Percentiles rank a stretch among this genome's conserved stretches.
phyloP scores from a whole-genome alignment of 2,797 vertebrate species.

The Schizopygopsis malacanthus region DNA sequence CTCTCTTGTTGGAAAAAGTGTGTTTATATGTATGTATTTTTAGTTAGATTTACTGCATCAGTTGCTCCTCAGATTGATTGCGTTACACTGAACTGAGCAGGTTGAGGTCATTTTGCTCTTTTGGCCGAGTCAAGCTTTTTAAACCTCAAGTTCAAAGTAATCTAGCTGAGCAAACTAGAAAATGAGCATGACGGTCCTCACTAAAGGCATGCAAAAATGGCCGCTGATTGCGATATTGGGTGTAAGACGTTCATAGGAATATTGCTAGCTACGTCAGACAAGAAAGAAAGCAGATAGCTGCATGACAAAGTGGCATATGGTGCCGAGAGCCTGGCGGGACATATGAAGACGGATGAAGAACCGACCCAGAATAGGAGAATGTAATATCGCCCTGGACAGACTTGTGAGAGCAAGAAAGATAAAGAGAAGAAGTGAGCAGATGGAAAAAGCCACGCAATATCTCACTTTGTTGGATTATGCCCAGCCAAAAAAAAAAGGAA shows the following conservation, averaged over 20 bases:
- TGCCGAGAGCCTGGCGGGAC: constrained; percentile 70
- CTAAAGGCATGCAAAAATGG: constrained; percentile 39
- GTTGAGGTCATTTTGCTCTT: background rate
- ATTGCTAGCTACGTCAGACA: constrained; percentile 85
- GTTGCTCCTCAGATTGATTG: constrained; percentile 13
- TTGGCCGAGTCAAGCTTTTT: constrained; percentile 9
- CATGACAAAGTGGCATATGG: constrained; percentile 78
- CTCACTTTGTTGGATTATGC: constrained; percentile 70
- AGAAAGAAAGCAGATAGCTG: constrained; percentile 83
- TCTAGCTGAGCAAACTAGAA: background rate
- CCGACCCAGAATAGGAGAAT: constrained; percentile 77
- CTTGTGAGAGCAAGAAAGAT: constrained; percentile 46
- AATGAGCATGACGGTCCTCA: constrained; percentile 31
- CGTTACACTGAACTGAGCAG: background rate
- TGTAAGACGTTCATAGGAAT: constrained; percentile 80
- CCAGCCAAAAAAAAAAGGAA: constrained; percentile 63
- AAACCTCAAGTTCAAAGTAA: background rate
- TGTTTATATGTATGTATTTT: background rate
- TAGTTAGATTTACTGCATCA: background rate
- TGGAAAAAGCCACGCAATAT: constrained; percentile 68
- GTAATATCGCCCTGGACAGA: constrained; percentile 76
- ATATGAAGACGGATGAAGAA: constrained; percentile 83
- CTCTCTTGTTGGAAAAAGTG: background rate
- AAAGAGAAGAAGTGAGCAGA: constrained; percentile 37
- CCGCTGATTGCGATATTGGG: constrained; percentile 60